These are phyloP conservation scores for Exocentrus adspersus DNA, from an alignment of 2,888 invertebrate species.

Conservation along the genomic window DNA sequence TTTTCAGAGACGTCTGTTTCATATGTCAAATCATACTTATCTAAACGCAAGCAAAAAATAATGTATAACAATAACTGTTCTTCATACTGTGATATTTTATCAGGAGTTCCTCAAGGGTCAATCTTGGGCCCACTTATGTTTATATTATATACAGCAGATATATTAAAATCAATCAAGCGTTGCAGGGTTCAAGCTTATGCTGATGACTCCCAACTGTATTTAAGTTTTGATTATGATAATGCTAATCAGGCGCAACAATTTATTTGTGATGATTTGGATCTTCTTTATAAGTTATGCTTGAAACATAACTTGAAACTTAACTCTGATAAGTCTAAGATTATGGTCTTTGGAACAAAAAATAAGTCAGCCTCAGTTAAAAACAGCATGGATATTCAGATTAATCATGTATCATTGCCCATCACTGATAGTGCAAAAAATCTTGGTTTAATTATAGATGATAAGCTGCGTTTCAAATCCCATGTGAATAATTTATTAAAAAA, in stretches of 20 bases:
- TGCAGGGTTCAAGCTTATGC: not conserved
- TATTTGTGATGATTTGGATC: not conserved
- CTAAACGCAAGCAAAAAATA: not conserved
- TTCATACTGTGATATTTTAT: not conserved
- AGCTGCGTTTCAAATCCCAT: not conserved
- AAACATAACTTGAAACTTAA: constrained; percentile 11
- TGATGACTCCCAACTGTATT: constrained; percentile 9
- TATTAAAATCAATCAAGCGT: not conserved
- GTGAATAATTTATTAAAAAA: not conserved
- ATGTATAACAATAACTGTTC: not conserved
- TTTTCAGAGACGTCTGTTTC: not conserved
- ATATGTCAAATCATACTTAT: not conserved
- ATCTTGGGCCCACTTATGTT: not conserved
- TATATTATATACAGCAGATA: constrained; percentile 1
- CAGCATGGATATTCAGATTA: not conserved
- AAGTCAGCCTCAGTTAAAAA: not conserved
- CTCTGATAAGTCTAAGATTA: not conserved
- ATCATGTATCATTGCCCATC: not conserved
- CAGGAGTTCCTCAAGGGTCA: constrained; percentile 5
- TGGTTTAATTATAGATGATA: not conserved
- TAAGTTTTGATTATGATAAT: not conserved
- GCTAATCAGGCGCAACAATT: not conserved
- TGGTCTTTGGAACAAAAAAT: constrained; percentile 1
- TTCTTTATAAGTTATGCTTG: not conserved
- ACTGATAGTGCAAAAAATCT: not conserved